Conservation (phyloP, 2,113 vertebrate species). For the Colistium nudipinnis region DNA sequence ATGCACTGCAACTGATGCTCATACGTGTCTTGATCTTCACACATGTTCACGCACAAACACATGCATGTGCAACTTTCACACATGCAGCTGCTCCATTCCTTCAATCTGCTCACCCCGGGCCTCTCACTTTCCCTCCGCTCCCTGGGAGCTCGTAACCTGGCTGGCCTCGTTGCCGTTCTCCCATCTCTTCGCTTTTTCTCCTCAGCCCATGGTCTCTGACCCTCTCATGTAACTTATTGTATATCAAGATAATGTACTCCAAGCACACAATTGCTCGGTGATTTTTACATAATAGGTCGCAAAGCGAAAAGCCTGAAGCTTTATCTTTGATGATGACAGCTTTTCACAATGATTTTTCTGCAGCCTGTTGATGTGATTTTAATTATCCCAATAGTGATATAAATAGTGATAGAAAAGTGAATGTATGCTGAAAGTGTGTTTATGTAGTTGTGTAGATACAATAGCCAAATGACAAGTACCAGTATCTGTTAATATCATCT, state of each 20-base stretch:
- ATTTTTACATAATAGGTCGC: slow-evolving; percentile 48
- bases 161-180: slow-evolving; percentile 46
- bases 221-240: no score
- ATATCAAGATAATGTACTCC: slow-evolving; percentile 14
- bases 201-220: slow-evolving; percentile 32
- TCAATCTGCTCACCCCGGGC: slow-evolving; percentile 28
- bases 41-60: neutral
- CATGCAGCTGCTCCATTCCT: slow-evolving; percentile 19
- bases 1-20: slow-evolving; percentile 36
- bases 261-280: slow-evolving; percentile 17
- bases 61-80: neutral
- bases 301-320: slow-evolving; percentile 18
- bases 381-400: no score
- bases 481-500: neutral
- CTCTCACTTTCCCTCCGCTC: slow-evolving; percentile 35
- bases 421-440: slow-evolving; percentile 12
- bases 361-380: slow-evolving; percentile 1
- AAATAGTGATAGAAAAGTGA: no score
- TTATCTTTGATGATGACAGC: slow-evolving; percentile 29
- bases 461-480: neutral
- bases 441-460: no score
- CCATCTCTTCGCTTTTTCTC: slow-evolving; percentile 21
- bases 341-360: slow-evolving; percentile 11
- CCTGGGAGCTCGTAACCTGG: slow-evolving; percentile 46
- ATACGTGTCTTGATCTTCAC: slow-evolving; percentile 26